These are phyloP conservation scores for Leptinotarsa texana DNA, from an alignment of 1,140 invertebrate genomes.

Conservation along the genomic window DNA sequence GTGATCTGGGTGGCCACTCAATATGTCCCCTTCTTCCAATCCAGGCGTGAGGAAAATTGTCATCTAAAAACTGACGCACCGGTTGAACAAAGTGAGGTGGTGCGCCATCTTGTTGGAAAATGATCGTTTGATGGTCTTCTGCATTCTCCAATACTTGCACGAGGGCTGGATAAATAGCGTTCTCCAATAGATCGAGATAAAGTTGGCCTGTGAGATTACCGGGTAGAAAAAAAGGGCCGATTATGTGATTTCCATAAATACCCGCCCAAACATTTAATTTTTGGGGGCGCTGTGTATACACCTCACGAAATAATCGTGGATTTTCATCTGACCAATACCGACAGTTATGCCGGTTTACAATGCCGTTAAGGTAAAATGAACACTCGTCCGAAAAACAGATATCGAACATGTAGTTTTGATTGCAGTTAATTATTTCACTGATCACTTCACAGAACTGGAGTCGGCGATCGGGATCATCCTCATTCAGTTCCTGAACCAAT, in stretches of 20 bases:
- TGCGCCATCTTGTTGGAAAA: constrained; percentile 12
- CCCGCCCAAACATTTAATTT: neutral
- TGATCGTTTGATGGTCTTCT: constrained; percentile 23
- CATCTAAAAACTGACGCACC: constrained; percentile 49
- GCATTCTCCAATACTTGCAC: constrained; percentile 24
- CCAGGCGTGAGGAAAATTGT: constrained; percentile 51
- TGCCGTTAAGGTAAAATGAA: neutral
- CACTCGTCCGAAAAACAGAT: constrained; percentile 5
- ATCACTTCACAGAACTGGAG: constrained; percentile 6
- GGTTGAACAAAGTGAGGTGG: neutral
- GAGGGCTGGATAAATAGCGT: constrained; percentile 19
- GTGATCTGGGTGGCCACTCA: constrained; percentile 50
- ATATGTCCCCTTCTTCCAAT: constrained; percentile 54
- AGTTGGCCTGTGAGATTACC: neutral
- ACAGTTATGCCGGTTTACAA: neutral
- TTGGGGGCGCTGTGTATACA: neutral
- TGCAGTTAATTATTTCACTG: constrained; percentile 1
- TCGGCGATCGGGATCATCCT: constrained; percentile 6
- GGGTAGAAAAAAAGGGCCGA: neutral
- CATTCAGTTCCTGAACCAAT: constrained; percentile 11
- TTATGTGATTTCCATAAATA: constrained; percentile 10
- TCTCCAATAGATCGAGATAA: constrained; percentile 14
- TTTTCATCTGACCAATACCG: neutral
- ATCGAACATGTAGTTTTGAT: constrained; percentile 9
- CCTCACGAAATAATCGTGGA: constrained; percentile 2